Conservation (phyloP, 2,113 vertebrate genomes). For the Cryptotis parvus region DNA sequence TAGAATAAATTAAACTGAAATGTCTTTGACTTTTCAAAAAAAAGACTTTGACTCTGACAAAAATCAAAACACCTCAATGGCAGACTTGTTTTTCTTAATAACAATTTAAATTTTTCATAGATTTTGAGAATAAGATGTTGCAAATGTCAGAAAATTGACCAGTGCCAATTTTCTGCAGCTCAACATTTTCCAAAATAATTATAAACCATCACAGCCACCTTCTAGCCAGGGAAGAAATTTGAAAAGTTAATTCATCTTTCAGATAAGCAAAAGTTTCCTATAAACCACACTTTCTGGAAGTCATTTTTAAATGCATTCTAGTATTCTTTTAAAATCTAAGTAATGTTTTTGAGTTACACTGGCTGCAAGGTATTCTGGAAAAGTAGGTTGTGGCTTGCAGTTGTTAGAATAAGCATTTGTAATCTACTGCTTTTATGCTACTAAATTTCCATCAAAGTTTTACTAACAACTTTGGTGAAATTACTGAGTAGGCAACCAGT, state of each 20-base stretch:
- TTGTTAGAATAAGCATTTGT: neutral
- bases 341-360: neutral
- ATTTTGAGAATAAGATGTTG: neutral
- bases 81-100: neutral
- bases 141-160: neutral
- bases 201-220: neutral
- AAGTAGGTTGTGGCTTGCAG: neutral
- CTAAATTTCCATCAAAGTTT: neutral
- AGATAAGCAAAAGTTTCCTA: neutral
- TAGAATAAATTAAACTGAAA: conserved; percentile 9
- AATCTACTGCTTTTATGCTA: neutral
- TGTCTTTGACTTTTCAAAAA: neutral
- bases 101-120: neutral
- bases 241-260: neutral
- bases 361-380: neutral
- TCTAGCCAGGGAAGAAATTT: conserved; percentile 18
- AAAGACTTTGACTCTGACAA: too few species aligned
- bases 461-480: neutral
- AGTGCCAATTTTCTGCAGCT: neutral
- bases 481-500: neutral
- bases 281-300: neutral
- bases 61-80: neutral
- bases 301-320: neutral
- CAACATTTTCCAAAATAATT: too few species aligned
- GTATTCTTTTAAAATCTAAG: neutral